These are phyloP conservation scores for Leptestheria dahalacensis DNA, from an alignment of 1,140 invertebrate genomes.

Conservation along the genomic window DNA sequence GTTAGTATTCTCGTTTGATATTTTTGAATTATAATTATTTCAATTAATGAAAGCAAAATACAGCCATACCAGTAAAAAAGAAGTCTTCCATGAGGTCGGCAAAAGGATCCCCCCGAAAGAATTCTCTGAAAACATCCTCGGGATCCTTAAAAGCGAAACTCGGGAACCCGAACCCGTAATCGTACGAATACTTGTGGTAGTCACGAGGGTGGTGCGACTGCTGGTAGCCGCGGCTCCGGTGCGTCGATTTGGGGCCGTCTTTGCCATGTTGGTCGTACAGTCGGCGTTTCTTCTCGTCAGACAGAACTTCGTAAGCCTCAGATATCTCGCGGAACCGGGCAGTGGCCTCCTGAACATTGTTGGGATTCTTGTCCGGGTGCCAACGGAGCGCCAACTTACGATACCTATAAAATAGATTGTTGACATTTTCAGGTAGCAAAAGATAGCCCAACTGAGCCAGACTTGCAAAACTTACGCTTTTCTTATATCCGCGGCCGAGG, in stretches of 20 bases:
- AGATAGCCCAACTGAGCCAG: too few relatives aligned
- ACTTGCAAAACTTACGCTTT: too few relatives aligned
- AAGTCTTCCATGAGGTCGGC: slow-evolving; percentile 51
- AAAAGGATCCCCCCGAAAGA: slow-evolving; percentile 44
- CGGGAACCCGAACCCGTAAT: slow-evolving; percentile 43
- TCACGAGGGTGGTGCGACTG: slow-evolving; percentile 31
- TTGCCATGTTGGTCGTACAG: slow-evolving; percentile 92
- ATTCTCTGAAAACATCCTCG: slow-evolving; percentile 82
- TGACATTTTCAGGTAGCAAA: slow-evolving; percentile 3
- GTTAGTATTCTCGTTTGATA: not conserved
- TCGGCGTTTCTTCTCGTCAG: slow-evolving; percentile 73
- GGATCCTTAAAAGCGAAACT: slow-evolving; percentile 85
- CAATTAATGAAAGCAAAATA: not conserved
- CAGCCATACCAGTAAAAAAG: slow-evolving; percentile 44
- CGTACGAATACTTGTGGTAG: slow-evolving; percentile 43
- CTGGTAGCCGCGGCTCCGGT: slow-evolving; percentile 28
- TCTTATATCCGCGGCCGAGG: slow-evolving; percentile 76
- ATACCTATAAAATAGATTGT: slow-evolving; percentile 49
- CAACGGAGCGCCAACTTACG: slow-evolving; percentile 93
- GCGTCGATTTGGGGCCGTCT: slow-evolving; percentile 50
- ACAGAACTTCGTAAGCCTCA: slow-evolving; percentile 96
- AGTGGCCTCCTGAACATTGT: slow-evolving; percentile 89
- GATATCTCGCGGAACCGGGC: slow-evolving; percentile 95
- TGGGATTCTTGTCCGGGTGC: slow-evolving; percentile 99
- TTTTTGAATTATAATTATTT: not conserved